phyloP scores from a whole-genome alignment of 2,888 invertebrate species.

The Heliconius aoede region DNA sequence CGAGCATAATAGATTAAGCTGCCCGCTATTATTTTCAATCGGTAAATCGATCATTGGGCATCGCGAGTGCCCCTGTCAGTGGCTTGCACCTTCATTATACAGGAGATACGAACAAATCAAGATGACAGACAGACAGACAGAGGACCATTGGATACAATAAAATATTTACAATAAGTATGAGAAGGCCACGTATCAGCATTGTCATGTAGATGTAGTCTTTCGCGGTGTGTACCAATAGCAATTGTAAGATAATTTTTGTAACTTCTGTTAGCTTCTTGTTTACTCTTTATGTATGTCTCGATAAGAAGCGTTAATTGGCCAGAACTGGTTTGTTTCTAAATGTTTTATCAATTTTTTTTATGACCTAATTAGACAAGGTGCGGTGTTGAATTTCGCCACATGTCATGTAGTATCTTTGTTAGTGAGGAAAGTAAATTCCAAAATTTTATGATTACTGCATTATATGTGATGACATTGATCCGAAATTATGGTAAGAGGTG shows the following conservation, averaged over 20 bases:
- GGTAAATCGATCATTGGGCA: slow-evolving; percentile 67
- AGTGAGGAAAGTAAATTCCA: too few species aligned
- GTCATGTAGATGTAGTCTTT: slow-evolving; percentile 44
- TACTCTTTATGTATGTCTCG: slow-evolving; percentile 42
- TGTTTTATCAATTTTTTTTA: not conserved
- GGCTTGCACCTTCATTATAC: slow-evolving; percentile 75
- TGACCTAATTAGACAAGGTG: not conserved
- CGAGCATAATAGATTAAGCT: slow-evolving; percentile 64
- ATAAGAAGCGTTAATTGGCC: slow-evolving; percentile 12
- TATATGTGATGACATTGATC: too few species aligned
- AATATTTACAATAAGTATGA: slow-evolving; percentile 69
- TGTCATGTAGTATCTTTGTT: not conserved
- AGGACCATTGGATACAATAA: slow-evolving; percentile 59
- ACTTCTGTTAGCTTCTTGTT: slow-evolving; percentile 43
- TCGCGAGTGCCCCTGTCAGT: slow-evolving; percentile 62
- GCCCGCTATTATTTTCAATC: slow-evolving; percentile 64
- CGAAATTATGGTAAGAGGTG: too few species aligned
- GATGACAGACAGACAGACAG: slow-evolving; percentile 68
- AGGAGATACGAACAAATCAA: slow-evolving; percentile 74
- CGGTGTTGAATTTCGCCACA: not conserved
- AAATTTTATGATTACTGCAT: too few species aligned
- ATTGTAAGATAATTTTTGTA: slow-evolving; percentile 47
- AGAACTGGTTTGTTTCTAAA: too few species aligned
- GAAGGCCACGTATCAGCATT: slow-evolving; percentile 56
- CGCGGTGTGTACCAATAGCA: slow-evolving; percentile 11